phyloP scores from a whole-genome alignment of 2,113 vertebrate species.

The Salvelinus namaycush region DNA sequence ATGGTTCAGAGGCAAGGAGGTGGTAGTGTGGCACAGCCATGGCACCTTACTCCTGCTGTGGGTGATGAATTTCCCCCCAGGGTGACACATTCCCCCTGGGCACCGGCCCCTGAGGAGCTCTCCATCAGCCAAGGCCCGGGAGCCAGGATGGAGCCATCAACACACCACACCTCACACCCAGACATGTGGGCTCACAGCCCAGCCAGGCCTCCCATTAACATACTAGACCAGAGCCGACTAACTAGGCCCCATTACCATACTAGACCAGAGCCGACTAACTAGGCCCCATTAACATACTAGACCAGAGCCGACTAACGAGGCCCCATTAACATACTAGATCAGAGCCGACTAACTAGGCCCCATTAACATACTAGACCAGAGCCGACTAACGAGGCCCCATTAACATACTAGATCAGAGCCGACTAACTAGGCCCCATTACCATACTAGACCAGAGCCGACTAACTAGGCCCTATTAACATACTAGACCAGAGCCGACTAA shows the following conservation, averaged over 20 bases:
- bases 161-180: slow-evolving; percentile 24
- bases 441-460: background rate
- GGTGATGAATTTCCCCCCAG: slow-evolving; percentile 14
- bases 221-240: too few species aligned
- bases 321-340: too few species aligned
- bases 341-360: too few species aligned
- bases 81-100: slow-evolving; percentile 16
- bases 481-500: too few species aligned
- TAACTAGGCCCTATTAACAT: background rate
- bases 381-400: too few species aligned
- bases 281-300: too few species aligned
- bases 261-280: too few species aligned
- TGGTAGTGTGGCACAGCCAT: background rate
- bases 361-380: too few species aligned
- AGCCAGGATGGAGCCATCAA: slow-evolving; percentile 27
- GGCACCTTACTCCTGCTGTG: slow-evolving; percentile 23
- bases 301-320: too few species aligned
- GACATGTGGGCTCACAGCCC: background rate
- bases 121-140: slow-evolving; percentile 23
- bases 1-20: too few species aligned
- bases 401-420: background rate
- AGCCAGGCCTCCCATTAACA: background rate
- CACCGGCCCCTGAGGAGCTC: slow-evolving; percentile 30
- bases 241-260: too few species aligned
- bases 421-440: background rate